These are phyloP conservation scores for Bradysia coprophila DNA, from an alignment of 1,140 invertebrate species.

Conservation along the genomic window DNA sequence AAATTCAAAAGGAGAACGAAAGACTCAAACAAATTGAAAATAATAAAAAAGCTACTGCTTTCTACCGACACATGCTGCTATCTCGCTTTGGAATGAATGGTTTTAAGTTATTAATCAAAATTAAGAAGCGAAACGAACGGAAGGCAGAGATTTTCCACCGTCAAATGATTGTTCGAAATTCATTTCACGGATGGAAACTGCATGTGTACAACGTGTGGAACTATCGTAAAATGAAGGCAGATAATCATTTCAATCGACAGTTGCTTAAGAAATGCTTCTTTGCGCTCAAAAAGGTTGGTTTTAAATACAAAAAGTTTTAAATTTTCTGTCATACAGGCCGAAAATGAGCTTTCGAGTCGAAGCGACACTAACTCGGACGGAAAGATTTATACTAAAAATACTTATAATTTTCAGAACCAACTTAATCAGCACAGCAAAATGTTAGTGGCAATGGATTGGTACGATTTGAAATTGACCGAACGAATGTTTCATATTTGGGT, in stretches of 20 bases:
- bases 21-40: constrained; percentile 28
- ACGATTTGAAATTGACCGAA: constrained; percentile 31
- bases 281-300: constrained; percentile 19
- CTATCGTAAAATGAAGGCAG: constrained; percentile 26
- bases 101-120: constrained; percentile 27
- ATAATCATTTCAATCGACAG: too few relatives aligned
- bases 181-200: constrained; percentile 30
- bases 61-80: constrained; percentile 31
- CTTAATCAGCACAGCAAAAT: constrained; percentile 26
- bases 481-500: constrained; percentile 29
- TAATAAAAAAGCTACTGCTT: constrained; percentile 31
- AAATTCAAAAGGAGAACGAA: constrained; percentile 29
- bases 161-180: constrained; percentile 25
- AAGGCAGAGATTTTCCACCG: constrained; percentile 26
- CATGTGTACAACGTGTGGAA: constrained; percentile 25
- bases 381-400: too few relatives aligned
- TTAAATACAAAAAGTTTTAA: constrained; percentile 23
- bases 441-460: constrained; percentile 39
- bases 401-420: constrained; percentile 20
- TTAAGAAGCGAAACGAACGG: constrained; percentile 27
- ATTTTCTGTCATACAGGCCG: too few relatives aligned
- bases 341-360: too few relatives aligned
- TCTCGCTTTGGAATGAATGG: constrained; percentile 27
- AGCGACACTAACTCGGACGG: too few relatives aligned
- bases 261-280: too few relatives aligned